Base-by-base conservation (phyloP, 2,888 invertebrate species). In the Monoplex corrugatus region DNA sequence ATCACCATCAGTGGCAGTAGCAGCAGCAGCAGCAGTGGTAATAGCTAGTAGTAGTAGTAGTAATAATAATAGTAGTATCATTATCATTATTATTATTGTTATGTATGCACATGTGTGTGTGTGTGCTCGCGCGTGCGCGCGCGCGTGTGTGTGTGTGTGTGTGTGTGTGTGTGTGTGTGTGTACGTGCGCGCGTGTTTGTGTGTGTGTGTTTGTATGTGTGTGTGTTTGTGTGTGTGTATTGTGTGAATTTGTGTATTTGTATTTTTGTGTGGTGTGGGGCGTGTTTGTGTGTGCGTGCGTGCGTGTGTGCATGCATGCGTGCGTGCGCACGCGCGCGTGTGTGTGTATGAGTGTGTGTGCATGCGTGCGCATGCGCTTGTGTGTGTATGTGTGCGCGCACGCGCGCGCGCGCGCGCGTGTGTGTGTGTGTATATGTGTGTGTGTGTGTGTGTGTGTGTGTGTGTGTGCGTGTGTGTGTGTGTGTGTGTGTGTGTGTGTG, bases 331-430 rank as follows among this genome's bases (percentile, higher is more conserved):
- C 2, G 38, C 35, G 80, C 5, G 80, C 35, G 80, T 3, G 43
- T 80, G 80, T 40, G 40, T 80, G 80, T 40, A 38, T 80, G 80
- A 2, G 80, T 80, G 80, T 40, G 80, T 80, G 80, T 40, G 80
- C 35, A 38, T 40, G 80, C 35, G 80, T 19, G 80, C 35, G 80
- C 5, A 38, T 80, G 80, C 35, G 80, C 35, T 32, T 80, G 80
- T 80, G 10, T 84, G 84, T 84, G 45, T 84, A 45, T 50, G 40
- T 40, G 80, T 43, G 80, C 3, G 80, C 35, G 80, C 2, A 38
- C 32, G 80, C 2, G 80, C 0, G 80, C 28, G 80, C 35, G 80
- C 28, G 80, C 35, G 80, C 28, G 80, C 35, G 80, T 32, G 80
- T 80, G 13, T 32, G 80, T 80, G 13, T 40, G 80, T 10, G 80